Percentiles rank a stretch among this genome's conserved stretches.
These are phyloP conservation scores for Lacerta bilineata DNA, from an alignment of 2,797 vertebrate species.

Conservation along the genomic window DNA sequence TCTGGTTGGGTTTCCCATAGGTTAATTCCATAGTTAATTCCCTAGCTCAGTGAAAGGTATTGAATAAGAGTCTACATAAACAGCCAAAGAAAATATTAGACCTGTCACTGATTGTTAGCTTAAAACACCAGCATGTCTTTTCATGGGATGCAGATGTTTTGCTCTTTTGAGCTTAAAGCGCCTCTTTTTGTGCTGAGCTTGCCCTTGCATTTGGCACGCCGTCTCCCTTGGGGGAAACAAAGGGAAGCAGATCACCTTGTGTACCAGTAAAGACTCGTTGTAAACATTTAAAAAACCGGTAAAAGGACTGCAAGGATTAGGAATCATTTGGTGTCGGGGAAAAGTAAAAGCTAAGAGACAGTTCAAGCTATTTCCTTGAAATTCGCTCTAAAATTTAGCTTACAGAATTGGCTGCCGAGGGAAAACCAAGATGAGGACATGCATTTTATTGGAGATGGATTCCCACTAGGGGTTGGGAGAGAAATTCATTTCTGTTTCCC, in stretches of 20 bases:
- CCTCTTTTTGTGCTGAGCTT: constrained; percentile 22
- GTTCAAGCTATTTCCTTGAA: constrained; percentile 59
- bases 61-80: constrained; percentile 41
- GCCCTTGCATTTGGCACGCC: constrained; percentile 34
- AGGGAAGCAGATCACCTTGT: constrained; percentile 39
- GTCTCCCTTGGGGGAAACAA: constrained; percentile 29
- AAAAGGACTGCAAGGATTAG: constrained; percentile 48
- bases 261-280: constrained; percentile 50
- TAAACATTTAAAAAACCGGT: not conserved
- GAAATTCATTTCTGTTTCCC: too few species aligned
- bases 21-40: constrained; percentile 4
- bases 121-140: constrained; percentile 21
- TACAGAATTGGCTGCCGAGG: not conserved
- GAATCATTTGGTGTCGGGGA: constrained; percentile 61
- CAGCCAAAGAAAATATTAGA: constrained; percentile 41
- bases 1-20: not conserved
- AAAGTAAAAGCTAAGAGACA: constrained; percentile 57
- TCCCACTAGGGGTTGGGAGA: too few species aligned
- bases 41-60: constrained; percentile 19
- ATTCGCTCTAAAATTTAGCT: not conserved
- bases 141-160: constrained; percentile 40
- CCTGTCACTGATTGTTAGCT: constrained; percentile 26
- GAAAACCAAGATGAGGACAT: not conserved
- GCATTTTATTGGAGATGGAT: not conserved
- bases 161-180: constrained; percentile 29